Percentiles rank a stretch among this genome's conserved stretches.
Evolutionary conservation across 2,888 invertebrate species (phyloP).

Genomic region (Belgica antarctica): DNA sequence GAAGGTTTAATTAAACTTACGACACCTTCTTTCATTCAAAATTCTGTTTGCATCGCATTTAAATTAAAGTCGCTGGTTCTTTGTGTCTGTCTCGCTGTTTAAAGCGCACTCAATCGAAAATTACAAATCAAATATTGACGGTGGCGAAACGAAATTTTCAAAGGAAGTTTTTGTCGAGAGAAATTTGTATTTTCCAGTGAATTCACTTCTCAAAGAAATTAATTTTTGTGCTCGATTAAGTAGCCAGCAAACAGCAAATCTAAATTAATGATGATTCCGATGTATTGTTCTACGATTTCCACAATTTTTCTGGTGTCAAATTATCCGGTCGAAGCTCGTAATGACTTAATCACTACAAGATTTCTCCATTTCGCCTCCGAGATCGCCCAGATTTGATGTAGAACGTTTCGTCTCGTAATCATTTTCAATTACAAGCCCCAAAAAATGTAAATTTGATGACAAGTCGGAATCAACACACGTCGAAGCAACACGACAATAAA

Average conservation of each 20-base stretch:
- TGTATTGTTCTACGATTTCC: not conserved
- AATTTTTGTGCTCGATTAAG: constrained; percentile 7
- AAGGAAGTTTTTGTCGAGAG: not conserved
- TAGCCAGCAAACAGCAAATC: not conserved
- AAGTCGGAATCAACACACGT: not conserved
- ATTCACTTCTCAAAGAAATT: not conserved
- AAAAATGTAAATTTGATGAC: constrained; percentile 24
- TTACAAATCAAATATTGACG: constrained; percentile 7
- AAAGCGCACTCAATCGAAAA: not conserved
- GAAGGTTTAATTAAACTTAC: constrained; percentile 22
- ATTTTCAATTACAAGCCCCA: not conserved
- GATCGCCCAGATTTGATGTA: not conserved
- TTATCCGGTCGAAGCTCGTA: not conserved
- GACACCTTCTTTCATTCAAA: constrained; percentile 2
- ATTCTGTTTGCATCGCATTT: not conserved
- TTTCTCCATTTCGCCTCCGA: constrained; percentile 2
- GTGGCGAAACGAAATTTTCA: not conserved
- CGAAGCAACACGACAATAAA: not conserved
- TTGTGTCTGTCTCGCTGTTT: not conserved
- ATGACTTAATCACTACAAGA: constrained; percentile 21
- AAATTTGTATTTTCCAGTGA: not conserved
- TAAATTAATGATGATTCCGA: too few relatives aligned
- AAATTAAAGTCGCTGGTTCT: not conserved
- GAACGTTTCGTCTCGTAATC: not conserved
- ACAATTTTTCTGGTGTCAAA: not conserved